A percentile compares a stretch with the other conserved stretches of the same genome.
phyloP scores from a whole-genome alignment of 1,140 invertebrate species.

The Trichonephila clavata region DNA sequence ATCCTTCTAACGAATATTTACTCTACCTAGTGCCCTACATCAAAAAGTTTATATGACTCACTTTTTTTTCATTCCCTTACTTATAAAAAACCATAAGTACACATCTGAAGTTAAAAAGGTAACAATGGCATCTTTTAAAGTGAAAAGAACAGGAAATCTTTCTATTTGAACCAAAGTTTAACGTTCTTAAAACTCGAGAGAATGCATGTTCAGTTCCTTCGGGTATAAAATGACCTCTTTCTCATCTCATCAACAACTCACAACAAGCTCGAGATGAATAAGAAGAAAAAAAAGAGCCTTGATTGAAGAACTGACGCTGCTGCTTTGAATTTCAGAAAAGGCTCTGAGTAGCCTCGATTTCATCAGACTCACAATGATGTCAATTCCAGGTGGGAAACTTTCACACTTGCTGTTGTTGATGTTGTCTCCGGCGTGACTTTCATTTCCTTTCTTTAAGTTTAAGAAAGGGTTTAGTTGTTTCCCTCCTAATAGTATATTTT shows the following conservation, averaged over 20 bases:
- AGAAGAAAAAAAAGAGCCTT: background rate
- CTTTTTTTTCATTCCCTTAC: background rate
- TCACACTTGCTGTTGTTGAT: background rate
- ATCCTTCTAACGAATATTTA: too few relatives aligned
- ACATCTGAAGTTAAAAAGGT: background rate
- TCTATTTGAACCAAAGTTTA: slow-evolving; percentile 46
- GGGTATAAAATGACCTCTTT: slow-evolving; percentile 35
- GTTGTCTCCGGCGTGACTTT: too few relatives aligned
- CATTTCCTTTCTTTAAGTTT: too few relatives aligned
- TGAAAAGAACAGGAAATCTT: slow-evolving; percentile 18
- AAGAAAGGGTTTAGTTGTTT: too few relatives aligned
- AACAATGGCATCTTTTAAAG: background rate
- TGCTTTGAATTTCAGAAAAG: background rate
- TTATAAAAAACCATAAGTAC: background rate
- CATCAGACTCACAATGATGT: background rate
- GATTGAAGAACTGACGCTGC: background rate
- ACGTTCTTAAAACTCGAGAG: slow-evolving; percentile 18
- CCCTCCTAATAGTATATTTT: too few relatives aligned
- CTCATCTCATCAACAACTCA: background rate
- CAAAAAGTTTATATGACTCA: too few relatives aligned
- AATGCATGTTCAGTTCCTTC: slow-evolving; percentile 19
- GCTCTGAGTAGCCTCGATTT: background rate
- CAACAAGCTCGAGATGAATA: background rate
- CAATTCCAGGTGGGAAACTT: background rate
- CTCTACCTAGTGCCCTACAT: too few relatives aligned